Evolutionary conservation across 1,140 invertebrate species (phyloP), one percentile per base, ranked within the genome.

Genomic region (Meloidogyne exigua): DNA sequence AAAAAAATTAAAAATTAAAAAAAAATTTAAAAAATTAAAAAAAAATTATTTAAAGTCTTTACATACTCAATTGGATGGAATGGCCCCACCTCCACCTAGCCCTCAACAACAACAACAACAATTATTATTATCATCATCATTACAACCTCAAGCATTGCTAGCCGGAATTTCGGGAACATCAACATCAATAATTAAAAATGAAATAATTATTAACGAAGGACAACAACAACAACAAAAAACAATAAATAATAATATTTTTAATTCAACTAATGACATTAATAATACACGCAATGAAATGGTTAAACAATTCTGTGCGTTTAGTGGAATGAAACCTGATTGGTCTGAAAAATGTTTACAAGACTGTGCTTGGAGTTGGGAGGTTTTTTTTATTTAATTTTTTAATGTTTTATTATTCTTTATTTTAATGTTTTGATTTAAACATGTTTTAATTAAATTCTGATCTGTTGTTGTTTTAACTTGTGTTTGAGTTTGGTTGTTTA

Each of bases 251-350:
- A 32, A 32, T 44, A 3, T n/a, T n/a, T 57, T n/a, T 7, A 10
- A 2, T 18, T 36, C 77, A 49, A 49, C 13, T 9, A 57, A 57
- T 57, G 18, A 57, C n/a, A n/a, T 57, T 0, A 57, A 32, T 1
- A 18, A 69, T 23, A 49, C 71, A 23, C 81, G 67, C 11, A 39
- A 68, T 12, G 39, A 42, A 66, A 83, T 82, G 81, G 65, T 82
- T 32, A 78, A 75, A 65, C 79, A 80, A 44, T 82, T 82, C 68
- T 79, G 49, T 15, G 15, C 4, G 44, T 68, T 80, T 63, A 77
- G 70, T 57, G 67, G 79, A 21, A 82, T 82, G 81, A 82, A 82
- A 49, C 68, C 78, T n/a, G 81, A 79, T 49, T 82, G 81, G 72
- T 49, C 79, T 11, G 64, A 76, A 66, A 77, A 83, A 49, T 82